Base-by-base conservation (phyloP, 2,113 vertebrate species). In the Nothobranchius kuhntae region DNA sequence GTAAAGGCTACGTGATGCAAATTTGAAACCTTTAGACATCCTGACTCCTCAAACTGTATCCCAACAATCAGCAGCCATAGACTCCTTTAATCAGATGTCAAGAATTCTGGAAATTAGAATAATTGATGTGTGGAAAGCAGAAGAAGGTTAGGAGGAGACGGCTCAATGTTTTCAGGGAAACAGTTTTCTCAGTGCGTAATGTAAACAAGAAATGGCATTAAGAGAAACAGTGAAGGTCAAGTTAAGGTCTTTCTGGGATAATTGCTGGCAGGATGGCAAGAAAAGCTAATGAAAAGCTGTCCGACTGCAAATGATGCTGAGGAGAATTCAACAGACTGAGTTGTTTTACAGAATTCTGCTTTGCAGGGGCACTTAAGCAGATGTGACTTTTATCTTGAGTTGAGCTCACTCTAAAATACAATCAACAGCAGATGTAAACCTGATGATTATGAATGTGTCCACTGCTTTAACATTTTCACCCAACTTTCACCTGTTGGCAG, bases 1-100 rank as follows among this genome's bases (percentile, higher is more conserved):
- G 52, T 21, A 51, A 51, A 51, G 24, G 24, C 11, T 36, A 9
- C 7, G 53, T 13, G 2, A 35, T 54, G 53, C 53, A 54, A 30
- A 35, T 54, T 35, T 36, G 2, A 54, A 54, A 38, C 26, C 26
- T 56, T 56, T 56, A 56, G 35, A 56, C 36, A 56, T 8, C 15
- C 48, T 21, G 48, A 51, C n/a, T 51, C 48, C n/a, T 51, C 48
- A 51, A 51, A 21, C n/a, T 9, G 21, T 10, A 51, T 51, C 48
- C 48, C 48, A 21, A 51, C 48, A 9, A 51, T 51, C 48, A 51
- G 44, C 44, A 45, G 44, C 44, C 40, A 42, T 7, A 2, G 47
- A 48, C 47, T 51, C 48, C 48, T 51, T 17, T 51, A 51, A 21
- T 51, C 48, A 50, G n/a, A 51, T 21, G 48, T n/a, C 48, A 51